A percentile compares a stretch with the other conserved stretches of the same genome.
These are phyloP conservation scores for Callosobruchus maculatus DNA, from an alignment of 2,888 invertebrate species.

Conservation along the genomic window DNA sequence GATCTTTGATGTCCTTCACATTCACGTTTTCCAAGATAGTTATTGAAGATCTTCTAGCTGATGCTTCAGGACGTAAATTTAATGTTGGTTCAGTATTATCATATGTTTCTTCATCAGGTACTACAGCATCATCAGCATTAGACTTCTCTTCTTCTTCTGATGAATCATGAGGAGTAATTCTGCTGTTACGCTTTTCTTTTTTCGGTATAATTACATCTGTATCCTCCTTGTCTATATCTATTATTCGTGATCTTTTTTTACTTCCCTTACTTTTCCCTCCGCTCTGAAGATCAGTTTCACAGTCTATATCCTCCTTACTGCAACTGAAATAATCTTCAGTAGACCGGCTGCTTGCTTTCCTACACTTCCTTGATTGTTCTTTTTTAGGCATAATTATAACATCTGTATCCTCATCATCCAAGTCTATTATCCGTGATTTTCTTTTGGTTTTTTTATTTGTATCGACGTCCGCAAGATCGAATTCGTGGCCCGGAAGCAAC, in stretches of 20 bases:
- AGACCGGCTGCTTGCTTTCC: too few relatives aligned
- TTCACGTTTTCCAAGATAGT: constrained; percentile 38
- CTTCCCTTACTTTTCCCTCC: constrained; percentile 11
- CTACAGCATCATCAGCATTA: not conserved
- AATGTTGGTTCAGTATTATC: constrained; percentile 1
- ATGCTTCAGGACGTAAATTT: constrained; percentile 1
- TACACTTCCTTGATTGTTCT: too few relatives aligned
- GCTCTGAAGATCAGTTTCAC: constrained; percentile 21
- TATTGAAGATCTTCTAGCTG: constrained; percentile 31
- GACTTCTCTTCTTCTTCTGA: not conserved
- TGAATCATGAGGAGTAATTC: not conserved
- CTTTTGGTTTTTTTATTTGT: too few relatives aligned
- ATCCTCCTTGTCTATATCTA: constrained; percentile 20
- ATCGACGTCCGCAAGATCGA: too few relatives aligned
- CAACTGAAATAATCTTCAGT: too few relatives aligned
- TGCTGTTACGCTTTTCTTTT: not conserved
- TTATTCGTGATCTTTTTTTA: constrained; percentile 26
- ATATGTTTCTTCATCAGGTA: not conserved
- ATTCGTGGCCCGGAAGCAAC: constrained; percentile 40
- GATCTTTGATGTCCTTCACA: constrained; percentile 32
- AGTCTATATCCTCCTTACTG: too few relatives aligned
- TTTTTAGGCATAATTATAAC: too few relatives aligned
- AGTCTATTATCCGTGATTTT: too few relatives aligned
- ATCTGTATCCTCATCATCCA: too few relatives aligned
- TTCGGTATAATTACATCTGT: too few relatives aligned